Percentiles rank a stretch among this genome's conserved stretches.
Evolutionary conservation across 2,888 invertebrate genomes (phyloP).

Genomic region (Thera britannica): DNA sequence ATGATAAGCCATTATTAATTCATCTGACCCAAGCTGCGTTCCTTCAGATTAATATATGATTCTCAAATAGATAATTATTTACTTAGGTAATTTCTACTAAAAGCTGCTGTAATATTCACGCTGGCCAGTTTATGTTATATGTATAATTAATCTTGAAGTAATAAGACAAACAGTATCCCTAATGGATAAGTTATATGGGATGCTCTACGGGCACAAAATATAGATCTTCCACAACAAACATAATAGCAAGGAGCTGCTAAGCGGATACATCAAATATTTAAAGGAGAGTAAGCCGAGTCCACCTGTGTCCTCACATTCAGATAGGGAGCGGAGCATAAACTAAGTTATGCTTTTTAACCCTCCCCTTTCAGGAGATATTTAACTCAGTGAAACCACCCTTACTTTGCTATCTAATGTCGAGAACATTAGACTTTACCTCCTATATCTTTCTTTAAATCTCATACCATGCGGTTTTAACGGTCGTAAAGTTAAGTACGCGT

Average conservation of each 20-base stretch:
- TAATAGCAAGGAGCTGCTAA: slow-evolving; percentile 66
- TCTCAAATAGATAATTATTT: background rate
- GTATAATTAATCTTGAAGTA: slow-evolving; percentile 36
- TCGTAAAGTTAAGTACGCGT: slow-evolving; percentile 28
- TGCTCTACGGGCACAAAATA: slow-evolving; percentile 36
- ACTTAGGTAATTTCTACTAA: slow-evolving; percentile 8
- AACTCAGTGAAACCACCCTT: slow-evolving; percentile 29
- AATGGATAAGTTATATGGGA: slow-evolving; percentile 39
- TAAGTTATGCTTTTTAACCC: slow-evolving; percentile 48
- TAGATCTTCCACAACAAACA: slow-evolving; percentile 47
- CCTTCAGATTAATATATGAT: slow-evolving; percentile 6
- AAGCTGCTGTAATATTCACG: slow-evolving; percentile 32
- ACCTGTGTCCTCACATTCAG: slow-evolving; percentile 66
- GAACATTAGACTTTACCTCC: slow-evolving; percentile 22
- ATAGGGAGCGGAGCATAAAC: slow-evolving; percentile 53
- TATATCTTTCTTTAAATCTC: slow-evolving; percentile 30
- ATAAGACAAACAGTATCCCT: slow-evolving; percentile 37
- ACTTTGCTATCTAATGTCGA: slow-evolving; percentile 30
- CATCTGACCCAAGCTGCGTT: slow-evolving; percentile 8
- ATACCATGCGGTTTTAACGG: slow-evolving; percentile 22
- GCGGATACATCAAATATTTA: slow-evolving; percentile 76
- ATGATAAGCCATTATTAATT: slow-evolving; percentile 1
- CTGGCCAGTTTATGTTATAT: slow-evolving; percentile 31
- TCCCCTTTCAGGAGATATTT: slow-evolving; percentile 28
- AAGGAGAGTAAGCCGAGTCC: slow-evolving; percentile 62